Conservation (phyloP, 2,113 vertebrate genomes). For the Corythaixoides concolor region DNA sequence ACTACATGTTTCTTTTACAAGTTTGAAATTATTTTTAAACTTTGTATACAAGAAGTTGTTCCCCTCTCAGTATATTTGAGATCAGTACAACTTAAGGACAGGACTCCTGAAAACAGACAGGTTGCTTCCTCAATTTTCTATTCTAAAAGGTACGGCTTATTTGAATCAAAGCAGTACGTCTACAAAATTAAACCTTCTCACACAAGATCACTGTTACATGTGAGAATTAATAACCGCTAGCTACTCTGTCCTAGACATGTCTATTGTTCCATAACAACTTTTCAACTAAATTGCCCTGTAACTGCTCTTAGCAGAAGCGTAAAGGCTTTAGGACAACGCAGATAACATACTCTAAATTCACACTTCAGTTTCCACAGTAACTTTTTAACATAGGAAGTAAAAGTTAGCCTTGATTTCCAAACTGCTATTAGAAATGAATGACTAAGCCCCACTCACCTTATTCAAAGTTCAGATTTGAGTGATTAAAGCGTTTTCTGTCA, state of each 20-base stretch:
- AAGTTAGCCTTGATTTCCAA: not conserved
- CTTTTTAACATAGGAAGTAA: not conserved
- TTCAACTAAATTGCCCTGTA: not conserved
- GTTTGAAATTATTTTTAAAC: not conserved
- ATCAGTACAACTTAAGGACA: not conserved
- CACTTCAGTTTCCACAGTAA: not conserved
- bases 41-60: not conserved
- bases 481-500: too few species aligned
- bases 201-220: not conserved
- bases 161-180: not conserved
- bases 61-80: not conserved
- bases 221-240: not conserved
- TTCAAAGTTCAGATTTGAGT: too few species aligned
- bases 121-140: not conserved
- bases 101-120: not conserved
- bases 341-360: rapidly evolving
- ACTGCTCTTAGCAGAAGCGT: rapidly evolving
- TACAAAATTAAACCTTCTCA: not conserved
- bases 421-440: rapidly evolving
- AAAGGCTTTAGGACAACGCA: not conserved
- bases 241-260: not conserved
- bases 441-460: not conserved
- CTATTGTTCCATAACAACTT: not conserved
- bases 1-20: not conserved
- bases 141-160: not conserved